Evolutionary conservation across 2,888 invertebrate genomes (phyloP).

Genomic region (Cephonodes hylas): DNA sequence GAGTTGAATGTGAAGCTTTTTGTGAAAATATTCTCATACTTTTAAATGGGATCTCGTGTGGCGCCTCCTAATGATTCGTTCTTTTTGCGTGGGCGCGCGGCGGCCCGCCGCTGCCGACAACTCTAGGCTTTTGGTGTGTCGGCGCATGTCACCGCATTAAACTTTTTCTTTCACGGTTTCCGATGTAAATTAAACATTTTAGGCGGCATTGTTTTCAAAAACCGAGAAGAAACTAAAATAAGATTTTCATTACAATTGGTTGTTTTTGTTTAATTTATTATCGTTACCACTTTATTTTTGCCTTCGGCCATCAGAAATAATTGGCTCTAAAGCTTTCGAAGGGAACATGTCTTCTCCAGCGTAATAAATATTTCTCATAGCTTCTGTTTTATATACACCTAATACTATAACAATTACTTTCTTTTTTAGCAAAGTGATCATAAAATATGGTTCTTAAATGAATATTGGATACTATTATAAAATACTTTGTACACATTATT

Average conservation of each 20-base stretch:
- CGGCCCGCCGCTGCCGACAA: conserved; percentile 53
- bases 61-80: conserved; percentile 80
- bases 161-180: conserved; percentile 69
- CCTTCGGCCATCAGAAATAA: neutral
- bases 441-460: neutral
- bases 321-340: conserved; percentile 26
- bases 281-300: neutral
- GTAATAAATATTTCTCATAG: neutral
- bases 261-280: conserved; percentile 10
- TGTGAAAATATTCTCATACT: conserved; percentile 81
- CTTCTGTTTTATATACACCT: neutral
- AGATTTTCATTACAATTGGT: conserved; percentile 8
- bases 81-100: conserved; percentile 74
- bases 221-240: conserved; percentile 11
- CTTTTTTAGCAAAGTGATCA: neutral
- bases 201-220: conserved; percentile 68
- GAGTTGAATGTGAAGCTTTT: conserved; percentile 80
- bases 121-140: conserved; percentile 76
- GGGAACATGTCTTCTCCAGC: conserved; percentile 22
- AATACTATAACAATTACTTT: neutral
- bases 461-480: too few relatives aligned
- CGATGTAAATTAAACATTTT: conserved; percentile 77
- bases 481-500: too few relatives aligned
- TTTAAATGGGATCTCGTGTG: conserved; percentile 81
- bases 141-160: conserved; percentile 68